These are phyloP conservation scores for Brachyistius frenatus DNA, from an alignment of 2,113 vertebrate species.

Conservation along the genomic window DNA sequence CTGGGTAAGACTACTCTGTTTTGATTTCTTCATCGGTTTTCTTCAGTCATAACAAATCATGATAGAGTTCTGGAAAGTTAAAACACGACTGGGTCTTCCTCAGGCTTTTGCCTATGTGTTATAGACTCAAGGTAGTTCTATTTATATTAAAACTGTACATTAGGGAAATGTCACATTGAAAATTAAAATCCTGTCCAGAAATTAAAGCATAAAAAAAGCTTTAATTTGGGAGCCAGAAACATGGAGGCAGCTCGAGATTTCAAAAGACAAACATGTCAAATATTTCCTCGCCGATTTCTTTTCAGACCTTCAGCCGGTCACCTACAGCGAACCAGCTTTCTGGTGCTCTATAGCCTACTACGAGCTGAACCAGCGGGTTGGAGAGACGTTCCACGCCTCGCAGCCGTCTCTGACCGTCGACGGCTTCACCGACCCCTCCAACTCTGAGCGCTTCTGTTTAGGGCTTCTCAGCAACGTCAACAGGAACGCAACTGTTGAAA, in stretches of 20 bases:
- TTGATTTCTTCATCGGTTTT: background rate
- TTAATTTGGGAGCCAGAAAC: background rate
- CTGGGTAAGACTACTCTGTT: conserved; percentile 85
- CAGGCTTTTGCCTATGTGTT: too few species aligned
- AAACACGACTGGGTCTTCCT: too few species aligned
- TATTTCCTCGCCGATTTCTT: background rate
- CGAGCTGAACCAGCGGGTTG: conserved; percentile 97
- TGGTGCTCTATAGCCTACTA: conserved; percentile 99
- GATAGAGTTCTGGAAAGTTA: too few species aligned
- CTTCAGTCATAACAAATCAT: background rate
- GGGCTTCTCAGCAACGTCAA: conserved; percentile 98
- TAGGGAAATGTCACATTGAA: background rate
- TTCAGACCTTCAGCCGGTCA: conserved; percentile 95
- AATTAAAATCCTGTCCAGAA: background rate
- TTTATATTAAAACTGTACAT: too few species aligned
- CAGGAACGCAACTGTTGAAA: conserved; percentile 98
- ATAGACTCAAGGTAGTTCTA: background rate
- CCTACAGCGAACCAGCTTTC: conserved; percentile 97
- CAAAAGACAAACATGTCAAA: background rate
- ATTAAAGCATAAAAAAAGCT: background rate
- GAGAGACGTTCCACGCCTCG: conserved; percentile 98
- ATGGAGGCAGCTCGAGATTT: background rate
- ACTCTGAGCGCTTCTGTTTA: conserved; percentile 97
- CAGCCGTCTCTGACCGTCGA: conserved; percentile 97
- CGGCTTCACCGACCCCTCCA: conserved; percentile 98